phyloP scores from a whole-genome alignment of 2,797 vertebrate genomes.

The Pantherophis alleghaniensis region DNA sequence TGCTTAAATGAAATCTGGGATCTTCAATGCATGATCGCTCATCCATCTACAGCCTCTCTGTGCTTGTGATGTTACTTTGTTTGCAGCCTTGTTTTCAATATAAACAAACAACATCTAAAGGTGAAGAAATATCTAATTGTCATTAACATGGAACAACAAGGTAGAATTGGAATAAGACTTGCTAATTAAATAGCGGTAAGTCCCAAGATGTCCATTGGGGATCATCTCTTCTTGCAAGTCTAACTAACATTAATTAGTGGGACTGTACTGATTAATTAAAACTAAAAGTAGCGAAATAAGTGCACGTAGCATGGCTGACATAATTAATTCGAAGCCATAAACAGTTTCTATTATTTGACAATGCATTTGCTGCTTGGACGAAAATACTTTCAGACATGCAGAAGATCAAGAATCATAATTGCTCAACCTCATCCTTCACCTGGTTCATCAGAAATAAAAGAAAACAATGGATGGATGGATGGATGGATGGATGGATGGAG shows the following conservation, averaged over 20 bases:
- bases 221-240: slow-evolving; percentile 38
- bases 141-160: slow-evolving; percentile 23
- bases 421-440: not conserved
- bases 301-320: slow-evolving; percentile 33
- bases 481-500: not conserved
- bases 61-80: not conserved
- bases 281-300: slow-evolving; percentile 44
- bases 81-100: not conserved
- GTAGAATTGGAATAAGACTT: slow-evolving; percentile 43
- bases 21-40: not conserved
- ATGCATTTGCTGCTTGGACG: not conserved
- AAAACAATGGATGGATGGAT: not conserved
- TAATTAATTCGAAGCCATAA: slow-evolving; percentile 55
- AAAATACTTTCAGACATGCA: not conserved
- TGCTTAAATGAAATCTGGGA: not conserved
- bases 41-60: too few species aligned
- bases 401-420: not conserved
- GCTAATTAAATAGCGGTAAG: slow-evolving; percentile 58
- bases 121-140: slow-evolving; percentile 33
- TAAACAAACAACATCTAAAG: not conserved
- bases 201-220: slow-evolving; percentile 43
- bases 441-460: not conserved
- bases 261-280: slow-evolving; percentile 60
- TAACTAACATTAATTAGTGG: slow-evolving; percentile 60
- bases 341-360: slow-evolving; percentile 11